Evolutionary conservation across 1,140 invertebrate genomes (phyloP).

Genomic region (Branchinecta lynchi): DNA sequence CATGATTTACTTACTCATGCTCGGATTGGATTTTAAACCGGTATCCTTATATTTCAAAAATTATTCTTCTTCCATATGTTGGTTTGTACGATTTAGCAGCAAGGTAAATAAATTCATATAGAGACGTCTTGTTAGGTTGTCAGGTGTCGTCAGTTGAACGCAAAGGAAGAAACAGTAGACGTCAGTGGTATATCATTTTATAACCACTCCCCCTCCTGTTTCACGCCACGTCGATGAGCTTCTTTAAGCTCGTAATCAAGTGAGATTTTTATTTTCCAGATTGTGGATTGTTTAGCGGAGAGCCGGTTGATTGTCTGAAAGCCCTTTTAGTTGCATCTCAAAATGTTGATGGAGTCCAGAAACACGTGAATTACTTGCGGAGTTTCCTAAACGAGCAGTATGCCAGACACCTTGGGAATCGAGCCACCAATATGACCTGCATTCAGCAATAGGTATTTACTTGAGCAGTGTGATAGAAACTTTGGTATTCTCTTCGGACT

Average conservation of each 20-base stretch:
- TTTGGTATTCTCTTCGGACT: too few species aligned
- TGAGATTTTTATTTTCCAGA: background rate
- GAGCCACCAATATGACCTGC: background rate
- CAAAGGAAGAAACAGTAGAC: background rate
- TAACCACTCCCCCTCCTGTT: background rate
- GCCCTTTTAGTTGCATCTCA: background rate
- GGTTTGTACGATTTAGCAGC: too few species aligned
- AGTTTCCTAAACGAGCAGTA: background rate
- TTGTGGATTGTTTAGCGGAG: background rate
- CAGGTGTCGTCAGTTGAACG: too few species aligned
- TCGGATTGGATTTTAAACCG: too few species aligned
- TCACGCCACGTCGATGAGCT: background rate
- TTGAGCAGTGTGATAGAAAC: too few species aligned
- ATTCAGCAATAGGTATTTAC: background rate
- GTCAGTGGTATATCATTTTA: background rate
- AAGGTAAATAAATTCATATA: too few species aligned
- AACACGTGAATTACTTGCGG: background rate
- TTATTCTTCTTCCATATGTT: too few species aligned
- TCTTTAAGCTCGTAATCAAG: background rate
- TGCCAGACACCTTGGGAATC: background rate
- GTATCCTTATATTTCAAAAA: too few species aligned
- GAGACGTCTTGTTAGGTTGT: too few species aligned
- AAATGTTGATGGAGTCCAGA: background rate
- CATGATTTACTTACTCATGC: too few species aligned
- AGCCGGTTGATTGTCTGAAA: slow-evolving; percentile 3